phyloP scores from a whole-genome alignment of 2,888 invertebrate species.

The Diplolepis rosae region DNA sequence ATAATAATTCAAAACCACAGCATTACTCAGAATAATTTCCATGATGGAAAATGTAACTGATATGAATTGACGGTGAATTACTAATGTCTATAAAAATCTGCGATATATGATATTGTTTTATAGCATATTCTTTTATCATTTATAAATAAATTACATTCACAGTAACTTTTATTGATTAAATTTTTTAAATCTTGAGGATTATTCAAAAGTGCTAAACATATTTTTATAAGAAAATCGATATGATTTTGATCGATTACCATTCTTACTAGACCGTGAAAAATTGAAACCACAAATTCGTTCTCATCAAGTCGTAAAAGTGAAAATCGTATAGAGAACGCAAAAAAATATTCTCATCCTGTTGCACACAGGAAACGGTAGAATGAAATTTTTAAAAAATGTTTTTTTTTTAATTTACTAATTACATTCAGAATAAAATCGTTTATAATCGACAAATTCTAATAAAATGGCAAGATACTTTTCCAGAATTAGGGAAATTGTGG shows the following conservation, averaged over 20 bases:
- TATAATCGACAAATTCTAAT: no score
- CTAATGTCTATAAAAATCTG: not conserved
- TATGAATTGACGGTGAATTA: not conserved
- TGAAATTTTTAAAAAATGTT: no score
- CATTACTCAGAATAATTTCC: not conserved
- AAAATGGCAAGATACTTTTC: no score
- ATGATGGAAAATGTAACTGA: not conserved
- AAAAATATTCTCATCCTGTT: not conserved
- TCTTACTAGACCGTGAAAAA: slow-evolving; percentile 4
- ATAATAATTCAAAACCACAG: not conserved
- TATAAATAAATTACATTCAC: not conserved
- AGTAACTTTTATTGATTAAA: no score
- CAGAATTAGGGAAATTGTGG: no score
- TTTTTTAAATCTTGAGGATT: not conserved
- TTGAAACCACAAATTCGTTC: not conserved
- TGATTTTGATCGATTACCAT: slow-evolving; percentile 22
- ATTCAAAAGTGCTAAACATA: slow-evolving; percentile 21
- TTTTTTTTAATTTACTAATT: no score
- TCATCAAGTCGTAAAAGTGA: not conserved
- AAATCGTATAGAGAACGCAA: not conserved
- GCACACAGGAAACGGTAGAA: no score
- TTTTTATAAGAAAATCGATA: slow-evolving; percentile 1
- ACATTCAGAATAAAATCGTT: no score
- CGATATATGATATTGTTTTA: not conserved
- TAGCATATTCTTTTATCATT: not conserved